Conservation (phyloP, 2,113 vertebrate genomes). For the Ptychochromis oligacanthus region DNA sequence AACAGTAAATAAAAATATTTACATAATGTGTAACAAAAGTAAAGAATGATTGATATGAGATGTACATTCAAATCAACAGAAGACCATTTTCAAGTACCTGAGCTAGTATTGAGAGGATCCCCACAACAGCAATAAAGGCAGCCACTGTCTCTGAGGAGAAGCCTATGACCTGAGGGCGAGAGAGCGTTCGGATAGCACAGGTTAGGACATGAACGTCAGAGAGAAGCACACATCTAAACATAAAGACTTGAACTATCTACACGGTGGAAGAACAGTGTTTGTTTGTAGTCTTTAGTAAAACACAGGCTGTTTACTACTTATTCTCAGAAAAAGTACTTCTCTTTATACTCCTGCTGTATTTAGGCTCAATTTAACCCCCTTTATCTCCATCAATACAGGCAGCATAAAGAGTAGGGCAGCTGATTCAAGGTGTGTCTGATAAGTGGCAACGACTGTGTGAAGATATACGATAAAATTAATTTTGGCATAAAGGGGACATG, state of each 20-base stretch:
- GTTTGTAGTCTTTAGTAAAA: background rate
- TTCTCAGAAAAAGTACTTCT: background rate
- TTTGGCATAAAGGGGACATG: background rate
- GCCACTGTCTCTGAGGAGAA: constrained; percentile 90
- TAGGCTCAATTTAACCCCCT: background rate
- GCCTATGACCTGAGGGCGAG: constrained; percentile 84
- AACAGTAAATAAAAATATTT: no score
- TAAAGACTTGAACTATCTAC: background rate
- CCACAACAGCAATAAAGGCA: constrained; percentile 90
- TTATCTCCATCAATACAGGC: background rate
- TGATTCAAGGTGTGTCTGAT: background rate
- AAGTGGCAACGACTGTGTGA: background rate
- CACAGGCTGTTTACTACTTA: background rate
- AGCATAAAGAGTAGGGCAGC: constrained; percentile 4
- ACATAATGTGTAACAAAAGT: background rate
- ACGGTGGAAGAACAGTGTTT: background rate
- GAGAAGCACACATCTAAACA: background rate
- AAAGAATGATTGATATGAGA: background rate
- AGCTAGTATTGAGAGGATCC: constrained; percentile 91
- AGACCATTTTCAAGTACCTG: constrained; percentile 79
- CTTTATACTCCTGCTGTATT: background rate
- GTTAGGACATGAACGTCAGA: constrained; percentile 25
- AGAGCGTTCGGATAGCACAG: background rate
- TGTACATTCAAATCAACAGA: background rate
- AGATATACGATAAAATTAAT: background rate